Conservation (phyloP, 2,113 vertebrate genomes). For the Hippocampus abdominalis region DNA sequence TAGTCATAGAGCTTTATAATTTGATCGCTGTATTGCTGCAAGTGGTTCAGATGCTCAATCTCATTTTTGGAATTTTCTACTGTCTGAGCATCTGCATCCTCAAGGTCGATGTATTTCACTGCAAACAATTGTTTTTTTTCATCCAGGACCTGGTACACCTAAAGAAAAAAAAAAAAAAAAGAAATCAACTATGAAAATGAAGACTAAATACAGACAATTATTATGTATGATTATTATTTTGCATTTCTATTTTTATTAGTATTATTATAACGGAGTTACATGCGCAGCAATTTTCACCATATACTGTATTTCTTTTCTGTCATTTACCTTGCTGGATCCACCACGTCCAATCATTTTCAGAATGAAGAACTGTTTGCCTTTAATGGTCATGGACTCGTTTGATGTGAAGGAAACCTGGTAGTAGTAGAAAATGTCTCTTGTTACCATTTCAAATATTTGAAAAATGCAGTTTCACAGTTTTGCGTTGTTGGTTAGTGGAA, state of each 20-base stretch:
- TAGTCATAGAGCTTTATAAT: conserved; percentile 94
- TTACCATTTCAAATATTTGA: neutral
- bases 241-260: too few species aligned
- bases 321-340: conserved; percentile 89
- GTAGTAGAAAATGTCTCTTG: conserved; percentile 8
- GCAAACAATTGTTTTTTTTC: conserved; percentile 89
- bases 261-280: neutral
- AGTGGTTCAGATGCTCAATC: conserved; percentile 89
- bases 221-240: neutral
- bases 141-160: conserved; percentile 95
- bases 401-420: conserved; percentile 72
- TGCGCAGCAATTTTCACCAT: neutral
- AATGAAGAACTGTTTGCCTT: conserved; percentile 85
- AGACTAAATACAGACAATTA: neutral
- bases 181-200: neutral
- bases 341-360: conserved; percentile 94
- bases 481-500: neutral
- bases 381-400: conserved; percentile 85
- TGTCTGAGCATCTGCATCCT: conserved; percentile 88
- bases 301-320: neutral
- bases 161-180: neutral
- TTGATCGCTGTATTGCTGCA: conserved; percentile 93
- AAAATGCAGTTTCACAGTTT: neutral
- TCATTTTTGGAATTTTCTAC: conserved; percentile 94
- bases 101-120: conserved; percentile 89